Evolutionary conservation across 1,140 invertebrate genomes (phyloP).

Genomic region (Ceratina japonica): DNA sequence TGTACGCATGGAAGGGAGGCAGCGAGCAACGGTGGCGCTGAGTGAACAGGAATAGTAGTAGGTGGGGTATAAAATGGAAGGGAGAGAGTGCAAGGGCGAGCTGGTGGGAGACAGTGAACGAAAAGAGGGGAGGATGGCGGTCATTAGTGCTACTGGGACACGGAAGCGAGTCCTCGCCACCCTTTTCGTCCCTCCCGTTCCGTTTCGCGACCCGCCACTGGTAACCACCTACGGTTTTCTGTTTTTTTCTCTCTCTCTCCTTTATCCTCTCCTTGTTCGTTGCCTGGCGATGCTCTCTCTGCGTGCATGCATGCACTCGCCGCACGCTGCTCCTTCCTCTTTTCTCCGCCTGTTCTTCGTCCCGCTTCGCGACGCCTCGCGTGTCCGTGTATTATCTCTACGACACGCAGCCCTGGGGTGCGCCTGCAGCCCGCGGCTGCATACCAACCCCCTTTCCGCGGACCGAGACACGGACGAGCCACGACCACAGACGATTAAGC

Average conservation of each 20-base stretch:
- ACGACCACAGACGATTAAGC: conserved; percentile 42
- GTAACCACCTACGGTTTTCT: conserved; percentile 52
- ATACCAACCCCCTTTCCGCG: conserved; percentile 22
- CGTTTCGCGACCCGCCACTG: conserved; percentile 43
- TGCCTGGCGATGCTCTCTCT: too few relatives aligned
- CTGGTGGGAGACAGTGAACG: conserved; percentile 37
- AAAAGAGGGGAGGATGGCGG: conserved; percentile 54
- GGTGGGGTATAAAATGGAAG: neutral
- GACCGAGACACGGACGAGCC: conserved; percentile 9
- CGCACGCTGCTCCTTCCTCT: neutral
- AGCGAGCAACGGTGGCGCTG: conserved; percentile 7
- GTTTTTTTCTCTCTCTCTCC: conserved; percentile 36
- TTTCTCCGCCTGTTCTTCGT: neutral
- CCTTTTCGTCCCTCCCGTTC: conserved; percentile 17
- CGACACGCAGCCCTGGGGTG: conserved; percentile 47
- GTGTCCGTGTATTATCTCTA: conserved; percentile 35
- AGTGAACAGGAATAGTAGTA: too few relatives aligned
- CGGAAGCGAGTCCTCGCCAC: conserved; percentile 60
- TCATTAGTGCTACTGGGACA: conserved; percentile 74
- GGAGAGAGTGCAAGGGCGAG: conserved; percentile 51
- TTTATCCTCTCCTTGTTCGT: neutral
- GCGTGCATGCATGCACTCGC: neutral
- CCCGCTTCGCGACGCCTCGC: conserved; percentile 16
- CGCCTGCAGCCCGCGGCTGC: conserved; percentile 50
- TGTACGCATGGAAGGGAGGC: conserved; percentile 17